Conservation (phyloP, 2,888 invertebrate genomes). For the Andrena praecox region DNA sequence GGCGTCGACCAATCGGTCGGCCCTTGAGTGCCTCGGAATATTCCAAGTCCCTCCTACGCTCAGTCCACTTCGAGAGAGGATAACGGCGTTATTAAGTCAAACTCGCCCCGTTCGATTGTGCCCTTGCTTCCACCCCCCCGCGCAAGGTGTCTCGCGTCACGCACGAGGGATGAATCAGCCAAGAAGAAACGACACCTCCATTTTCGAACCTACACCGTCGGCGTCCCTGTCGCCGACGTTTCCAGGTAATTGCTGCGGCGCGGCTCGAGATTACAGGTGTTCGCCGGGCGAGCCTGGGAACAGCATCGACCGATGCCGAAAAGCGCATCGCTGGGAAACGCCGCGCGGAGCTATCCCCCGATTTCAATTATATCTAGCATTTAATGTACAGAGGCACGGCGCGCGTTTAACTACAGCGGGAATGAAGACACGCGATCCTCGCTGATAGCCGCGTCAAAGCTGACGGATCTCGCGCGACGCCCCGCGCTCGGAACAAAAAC, state of each 20-base stretch:
- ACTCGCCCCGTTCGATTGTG: not conserved
- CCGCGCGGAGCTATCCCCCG: constrained; percentile 5
- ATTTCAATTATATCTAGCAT: constrained; percentile 33
- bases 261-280: constrained; percentile 29
- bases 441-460: constrained; percentile 17
- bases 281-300: constrained; percentile 14
- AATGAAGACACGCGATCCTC: constrained; percentile 10
- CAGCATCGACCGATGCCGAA: constrained; percentile 11
- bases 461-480: not conserved
- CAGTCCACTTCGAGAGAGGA: not conserved
- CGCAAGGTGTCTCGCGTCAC: constrained; percentile 17
- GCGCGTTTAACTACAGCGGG: not conserved
- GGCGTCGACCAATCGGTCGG: constrained; percentile 25
- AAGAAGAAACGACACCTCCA: constrained; percentile 12
- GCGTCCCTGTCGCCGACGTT: constrained; percentile 13
- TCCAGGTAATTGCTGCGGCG: constrained; percentile 25
- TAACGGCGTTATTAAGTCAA: not conserved
- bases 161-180: constrained; percentile 26
- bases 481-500: not conserved
- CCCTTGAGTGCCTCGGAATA: constrained; percentile 14
- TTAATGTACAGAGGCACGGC: not conserved
- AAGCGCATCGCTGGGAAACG: constrained; percentile 21
- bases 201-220: constrained; percentile 33
- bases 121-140: too few species aligned
- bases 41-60: constrained; percentile 14